Evolutionary conservation across 1,140 invertebrate species (phyloP).

Genomic region (Pseudachorutes palmiensis): DNA sequence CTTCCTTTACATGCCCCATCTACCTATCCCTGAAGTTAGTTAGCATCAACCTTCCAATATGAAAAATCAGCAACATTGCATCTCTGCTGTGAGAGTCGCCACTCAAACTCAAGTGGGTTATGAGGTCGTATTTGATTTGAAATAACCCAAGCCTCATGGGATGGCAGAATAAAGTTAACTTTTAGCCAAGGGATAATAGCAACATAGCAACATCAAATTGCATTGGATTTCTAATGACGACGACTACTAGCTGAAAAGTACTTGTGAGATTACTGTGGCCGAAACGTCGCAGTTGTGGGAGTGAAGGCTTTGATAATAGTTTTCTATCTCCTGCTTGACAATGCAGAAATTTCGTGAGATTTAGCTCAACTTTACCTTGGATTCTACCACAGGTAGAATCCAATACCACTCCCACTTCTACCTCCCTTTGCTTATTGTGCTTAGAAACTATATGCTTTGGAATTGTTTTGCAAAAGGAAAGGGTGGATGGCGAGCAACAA

Average conservation of each 20-base stretch:
- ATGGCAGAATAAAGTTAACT: neutral
- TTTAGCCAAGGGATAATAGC: neutral
- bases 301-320: too few relatives aligned
- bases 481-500: neutral
- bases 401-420: neutral
- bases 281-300: too few relatives aligned
- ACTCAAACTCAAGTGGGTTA: conserved; percentile 37
- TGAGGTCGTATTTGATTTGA: conserved; percentile 28
- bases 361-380: neutral
- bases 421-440: neutral
- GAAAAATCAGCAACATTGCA: too few relatives aligned
- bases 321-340: too few relatives aligned
- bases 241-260: too few relatives aligned
- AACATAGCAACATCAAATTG: neutral
- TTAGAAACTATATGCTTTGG: neutral
- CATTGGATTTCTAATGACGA: too few relatives aligned
- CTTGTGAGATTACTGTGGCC: too few relatives aligned
- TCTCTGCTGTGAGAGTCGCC: too few relatives aligned
- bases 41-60: too few relatives aligned
- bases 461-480: neutral
- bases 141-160: neutral
- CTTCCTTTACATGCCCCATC: too few relatives aligned
- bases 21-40: too few relatives aligned
- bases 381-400: neutral
- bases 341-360: neutral